These are phyloP conservation scores for Enteromius unitaeniatus DNA, from an alignment of 2,797 vertebrate genomes.

Conservation along the genomic window DNA sequence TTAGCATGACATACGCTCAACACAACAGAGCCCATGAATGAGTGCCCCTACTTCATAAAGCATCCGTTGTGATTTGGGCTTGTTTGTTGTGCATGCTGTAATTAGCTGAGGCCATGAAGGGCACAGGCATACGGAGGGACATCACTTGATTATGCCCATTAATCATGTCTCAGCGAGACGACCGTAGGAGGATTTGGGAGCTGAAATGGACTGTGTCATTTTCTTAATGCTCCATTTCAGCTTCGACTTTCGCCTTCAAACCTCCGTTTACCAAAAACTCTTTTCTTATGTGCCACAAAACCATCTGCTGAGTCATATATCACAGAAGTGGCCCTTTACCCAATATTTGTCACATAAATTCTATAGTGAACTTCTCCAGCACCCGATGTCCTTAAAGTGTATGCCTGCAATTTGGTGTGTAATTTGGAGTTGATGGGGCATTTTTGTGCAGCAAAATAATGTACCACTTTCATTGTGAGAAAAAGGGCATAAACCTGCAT, in stretches of 20 bases:
- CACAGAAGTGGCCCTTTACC: conserved; percentile 34
- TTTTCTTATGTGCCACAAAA: conserved; percentile 58
- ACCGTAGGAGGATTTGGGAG: conserved; percentile 65
- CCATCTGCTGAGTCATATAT: conserved; percentile 59
- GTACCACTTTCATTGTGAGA: conserved; percentile 28
- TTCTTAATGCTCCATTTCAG: conserved; percentile 72
- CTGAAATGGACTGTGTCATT: conserved; percentile 66
- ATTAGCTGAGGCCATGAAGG: conserved; percentile 69
- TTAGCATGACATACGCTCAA: conserved; percentile 34
- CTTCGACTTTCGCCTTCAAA: conserved; percentile 69
- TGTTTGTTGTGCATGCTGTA: conserved; percentile 69
- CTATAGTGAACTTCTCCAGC: conserved; percentile 1
- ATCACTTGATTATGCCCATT: conserved; percentile 78
- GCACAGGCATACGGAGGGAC: conserved; percentile 66
- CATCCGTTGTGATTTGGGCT: conserved; percentile 65
- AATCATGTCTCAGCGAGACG: conserved; percentile 70
- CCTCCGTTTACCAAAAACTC: conserved; percentile 54
- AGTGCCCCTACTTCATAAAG: conserved; percentile 62
- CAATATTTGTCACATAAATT: conserved; percentile 28
- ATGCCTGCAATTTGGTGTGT: conserved; percentile 33
- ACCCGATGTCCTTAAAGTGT: not conserved
- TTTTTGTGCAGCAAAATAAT: conserved; percentile 37
- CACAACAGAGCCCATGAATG: conserved; percentile 43
- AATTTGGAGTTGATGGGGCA: conserved; percentile 36
- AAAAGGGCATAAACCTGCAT: conserved; percentile 43